Evolutionary conservation across 2,888 invertebrate genomes (phyloP).

Genomic region (Trisateles emortualis): DNA sequence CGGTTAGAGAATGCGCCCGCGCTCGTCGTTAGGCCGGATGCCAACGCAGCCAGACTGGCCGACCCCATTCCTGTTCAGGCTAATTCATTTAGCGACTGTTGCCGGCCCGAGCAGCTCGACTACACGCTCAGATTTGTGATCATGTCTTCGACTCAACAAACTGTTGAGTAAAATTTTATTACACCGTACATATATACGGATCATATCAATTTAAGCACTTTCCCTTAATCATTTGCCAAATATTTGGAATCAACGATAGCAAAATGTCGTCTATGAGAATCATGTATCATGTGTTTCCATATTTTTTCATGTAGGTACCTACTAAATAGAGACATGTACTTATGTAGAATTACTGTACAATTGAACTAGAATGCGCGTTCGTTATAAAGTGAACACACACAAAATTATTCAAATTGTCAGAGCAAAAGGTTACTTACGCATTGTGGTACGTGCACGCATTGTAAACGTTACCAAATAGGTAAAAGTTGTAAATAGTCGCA

Average conservation of each 20-base stretch:
- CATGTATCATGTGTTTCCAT: neutral
- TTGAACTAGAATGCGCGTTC: constrained; percentile 18
- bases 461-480: constrained; percentile 83
- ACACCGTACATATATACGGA: neutral
- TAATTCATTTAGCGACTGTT: constrained; percentile 82
- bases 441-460: constrained; percentile 73
- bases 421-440: constrained; percentile 67
- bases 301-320: neutral
- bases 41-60: constrained; percentile 85
- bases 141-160: constrained; percentile 19
- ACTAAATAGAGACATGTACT: neutral
- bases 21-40: constrained; percentile 85
- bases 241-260: neutral
- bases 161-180: constrained; percentile 4
- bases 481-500: constrained; percentile 85
- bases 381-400: constrained; percentile 33
- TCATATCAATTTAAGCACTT: neutral
- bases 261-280: neutral
- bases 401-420: constrained; percentile 54
- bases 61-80: constrained; percentile 84
- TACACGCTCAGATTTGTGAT: constrained; percentile 48
- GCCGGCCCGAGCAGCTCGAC: constrained; percentile 54
- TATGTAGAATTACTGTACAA: constrained; percentile 2
- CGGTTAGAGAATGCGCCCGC: constrained; percentile 74
- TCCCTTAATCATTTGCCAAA: neutral